These are phyloP conservation scores for Pachycephus smyrnensis DNA, from an alignment of 2,888 invertebrate species.

Conservation along the genomic window DNA sequence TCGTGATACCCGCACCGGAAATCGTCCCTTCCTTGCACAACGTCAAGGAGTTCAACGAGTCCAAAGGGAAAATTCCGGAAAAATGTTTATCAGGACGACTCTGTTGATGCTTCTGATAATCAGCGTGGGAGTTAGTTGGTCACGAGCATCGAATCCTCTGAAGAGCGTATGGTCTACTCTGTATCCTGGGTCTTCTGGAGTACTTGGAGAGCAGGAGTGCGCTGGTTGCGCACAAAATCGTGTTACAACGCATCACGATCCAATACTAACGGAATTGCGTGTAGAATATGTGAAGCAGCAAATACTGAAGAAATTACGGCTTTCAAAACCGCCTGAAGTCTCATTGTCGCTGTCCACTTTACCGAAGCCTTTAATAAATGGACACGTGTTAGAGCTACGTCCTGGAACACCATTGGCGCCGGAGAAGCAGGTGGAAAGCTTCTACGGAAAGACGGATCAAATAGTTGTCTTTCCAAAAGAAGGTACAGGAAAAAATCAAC, in stretches of 20 bases:
- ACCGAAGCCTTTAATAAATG: constrained; percentile 82
- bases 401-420: constrained; percentile 71
- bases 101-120: neutral
- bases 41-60: neutral
- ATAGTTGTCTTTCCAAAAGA: constrained; percentile 85
- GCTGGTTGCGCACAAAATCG: constrained; percentile 52
- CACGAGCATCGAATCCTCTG: constrained; percentile 48
- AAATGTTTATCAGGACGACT: neutral
- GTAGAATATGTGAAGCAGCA: constrained; percentile 88
- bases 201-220: constrained; percentile 37
- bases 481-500: constrained; percentile 68
- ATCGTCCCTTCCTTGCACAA: neutral
- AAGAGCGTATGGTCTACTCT: constrained; percentile 54
- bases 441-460: constrained; percentile 86
- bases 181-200: constrained; percentile 32
- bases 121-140: constrained; percentile 35
- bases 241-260: constrained; percentile 52
- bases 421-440: constrained; percentile 78
- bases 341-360: constrained; percentile 74
- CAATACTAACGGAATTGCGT: constrained; percentile 74
- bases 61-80: neutral
- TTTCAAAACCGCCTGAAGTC: constrained; percentile 80
- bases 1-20: neutral
- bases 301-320: constrained; percentile 82
- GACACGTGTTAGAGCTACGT: constrained; percentile 72